Percentiles rank a stretch among this genome's conserved stretches.
These are phyloP conservation scores for Mastomys natalensis DNA, from an alignment of 2,113 vertebrate genomes.

Conservation along the genomic window DNA sequence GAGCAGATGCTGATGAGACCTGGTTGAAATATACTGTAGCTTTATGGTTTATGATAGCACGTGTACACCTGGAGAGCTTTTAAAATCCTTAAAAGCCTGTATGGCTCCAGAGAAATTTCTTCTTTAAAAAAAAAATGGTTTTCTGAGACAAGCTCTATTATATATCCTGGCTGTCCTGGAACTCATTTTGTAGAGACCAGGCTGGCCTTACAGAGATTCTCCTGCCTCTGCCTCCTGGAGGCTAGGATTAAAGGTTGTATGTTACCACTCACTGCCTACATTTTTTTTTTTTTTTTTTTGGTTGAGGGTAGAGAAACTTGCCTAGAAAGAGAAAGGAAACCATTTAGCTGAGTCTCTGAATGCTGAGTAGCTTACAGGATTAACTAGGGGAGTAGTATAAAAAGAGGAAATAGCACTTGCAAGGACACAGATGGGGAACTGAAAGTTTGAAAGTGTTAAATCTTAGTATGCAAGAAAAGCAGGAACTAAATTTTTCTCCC, in stretches of 20 bases:
- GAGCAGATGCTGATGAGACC: constrained; percentile 1
- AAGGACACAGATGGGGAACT: constrained; percentile 35
- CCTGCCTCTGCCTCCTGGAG: background rate
- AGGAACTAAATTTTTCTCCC: constrained; percentile 13
- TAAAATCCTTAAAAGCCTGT: background rate
- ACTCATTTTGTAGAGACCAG: background rate
- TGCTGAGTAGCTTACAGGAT: constrained; percentile 18
- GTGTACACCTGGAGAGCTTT: constrained; percentile 8
- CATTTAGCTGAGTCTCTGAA: constrained; percentile 39
- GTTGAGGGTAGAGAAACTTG: background rate
- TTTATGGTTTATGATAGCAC: background rate
- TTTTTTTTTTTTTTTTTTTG: background rate
- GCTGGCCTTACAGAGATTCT: background rate
- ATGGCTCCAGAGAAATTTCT: background rate
- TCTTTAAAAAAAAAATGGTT: background rate
- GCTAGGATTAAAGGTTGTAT: background rate
- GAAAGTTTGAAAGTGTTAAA: constrained; percentile 34
- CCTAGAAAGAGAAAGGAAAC: constrained; percentile 61
- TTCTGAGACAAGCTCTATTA: background rate
- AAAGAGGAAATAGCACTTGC: constrained; percentile 40
- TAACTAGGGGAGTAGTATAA: constrained; percentile 32
- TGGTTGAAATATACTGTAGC: background rate
- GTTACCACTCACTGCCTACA: background rate
- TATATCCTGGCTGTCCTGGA: background rate
- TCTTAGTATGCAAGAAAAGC: constrained; percentile 36